Conservation (phyloP, 2,888 invertebrate genomes). For the Apodemia mormo region DNA sequence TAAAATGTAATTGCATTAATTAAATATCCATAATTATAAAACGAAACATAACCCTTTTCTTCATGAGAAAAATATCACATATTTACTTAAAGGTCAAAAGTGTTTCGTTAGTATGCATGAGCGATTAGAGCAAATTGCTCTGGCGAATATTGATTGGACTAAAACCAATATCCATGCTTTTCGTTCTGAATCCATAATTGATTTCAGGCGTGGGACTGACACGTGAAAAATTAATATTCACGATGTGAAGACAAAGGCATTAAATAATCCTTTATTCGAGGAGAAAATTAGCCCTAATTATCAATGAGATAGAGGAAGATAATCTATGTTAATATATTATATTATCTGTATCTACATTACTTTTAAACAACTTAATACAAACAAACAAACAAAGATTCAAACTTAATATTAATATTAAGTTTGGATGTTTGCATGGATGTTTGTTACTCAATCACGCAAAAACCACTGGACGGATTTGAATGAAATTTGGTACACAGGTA, state of each 20-base stretch:
- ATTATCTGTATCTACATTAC: too few species aligned
- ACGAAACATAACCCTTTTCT: background rate
- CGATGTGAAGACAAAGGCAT: background rate
- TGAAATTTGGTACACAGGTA: too few species aligned
- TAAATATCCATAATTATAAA: background rate
- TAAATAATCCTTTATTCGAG: background rate
- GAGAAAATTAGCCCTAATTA: background rate
- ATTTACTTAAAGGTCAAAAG: constrained; percentile 7
- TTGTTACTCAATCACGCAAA: too few species aligned
- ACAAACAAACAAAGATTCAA: too few species aligned
- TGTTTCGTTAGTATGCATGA: constrained; percentile 9
- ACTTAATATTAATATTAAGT: too few species aligned
- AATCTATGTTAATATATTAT: too few species aligned
- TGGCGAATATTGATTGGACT: constrained; percentile 29
- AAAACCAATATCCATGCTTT: constrained; percentile 26
- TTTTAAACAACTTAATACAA: too few species aligned
- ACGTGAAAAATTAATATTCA: constrained; percentile 21
- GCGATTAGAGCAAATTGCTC: constrained; percentile 19
- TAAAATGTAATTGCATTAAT: background rate
- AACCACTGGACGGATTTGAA: too few species aligned
- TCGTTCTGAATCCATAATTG: constrained; percentile 30
- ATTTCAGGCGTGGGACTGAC: constrained; percentile 25
- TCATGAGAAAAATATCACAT: background rate
- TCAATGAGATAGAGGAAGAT: background rate
- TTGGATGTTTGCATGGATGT: too few species aligned